These are phyloP conservation scores for Dynastes hyllus DNA, from an alignment of 2,888 invertebrate species.

Conservation along the genomic window DNA sequence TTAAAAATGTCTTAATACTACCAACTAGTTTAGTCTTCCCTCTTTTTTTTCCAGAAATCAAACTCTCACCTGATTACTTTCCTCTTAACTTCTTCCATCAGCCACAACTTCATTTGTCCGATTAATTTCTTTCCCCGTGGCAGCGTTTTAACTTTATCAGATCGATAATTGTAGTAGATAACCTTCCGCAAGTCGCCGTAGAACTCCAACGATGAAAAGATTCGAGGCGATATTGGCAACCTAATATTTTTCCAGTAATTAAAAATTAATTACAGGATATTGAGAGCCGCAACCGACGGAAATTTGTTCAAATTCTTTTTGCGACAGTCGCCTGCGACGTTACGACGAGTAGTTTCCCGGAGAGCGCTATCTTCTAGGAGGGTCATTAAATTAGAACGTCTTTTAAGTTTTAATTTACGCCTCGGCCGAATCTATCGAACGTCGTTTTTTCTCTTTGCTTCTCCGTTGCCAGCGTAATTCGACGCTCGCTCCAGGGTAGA, in stretches of 20 bases:
- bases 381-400: constrained; percentile 56
- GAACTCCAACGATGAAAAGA: constrained; percentile 37
- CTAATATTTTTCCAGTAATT: constrained; percentile 62
- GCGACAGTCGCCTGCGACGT: neutral
- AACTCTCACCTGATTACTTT: constrained; percentile 10
- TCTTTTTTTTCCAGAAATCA: neutral
- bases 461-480: neutral
- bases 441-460: neutral
- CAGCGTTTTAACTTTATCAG: constrained; percentile 13
- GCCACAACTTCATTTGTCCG: constrained; percentile 12
- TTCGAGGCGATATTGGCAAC: constrained; percentile 52
- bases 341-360: neutral
- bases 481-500: neutral
- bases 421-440: neutral
- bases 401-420: constrained; percentile 56
- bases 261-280: constrained; percentile 65
- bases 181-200: neutral
- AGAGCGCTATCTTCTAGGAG: constrained; percentile 11
- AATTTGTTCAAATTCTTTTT: constrained; percentile 51
- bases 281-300: constrained; percentile 56
- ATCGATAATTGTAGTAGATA: constrained; percentile 25
- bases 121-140: constrained; percentile 16
- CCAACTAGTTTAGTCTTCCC: neutral
- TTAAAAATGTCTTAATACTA: too few relatives aligned
- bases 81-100: constrained; percentile 6